These are phyloP conservation scores for Numenius phaeopus DNA, from an alignment of 2,797 vertebrate genomes.

Conservation along the genomic window DNA sequence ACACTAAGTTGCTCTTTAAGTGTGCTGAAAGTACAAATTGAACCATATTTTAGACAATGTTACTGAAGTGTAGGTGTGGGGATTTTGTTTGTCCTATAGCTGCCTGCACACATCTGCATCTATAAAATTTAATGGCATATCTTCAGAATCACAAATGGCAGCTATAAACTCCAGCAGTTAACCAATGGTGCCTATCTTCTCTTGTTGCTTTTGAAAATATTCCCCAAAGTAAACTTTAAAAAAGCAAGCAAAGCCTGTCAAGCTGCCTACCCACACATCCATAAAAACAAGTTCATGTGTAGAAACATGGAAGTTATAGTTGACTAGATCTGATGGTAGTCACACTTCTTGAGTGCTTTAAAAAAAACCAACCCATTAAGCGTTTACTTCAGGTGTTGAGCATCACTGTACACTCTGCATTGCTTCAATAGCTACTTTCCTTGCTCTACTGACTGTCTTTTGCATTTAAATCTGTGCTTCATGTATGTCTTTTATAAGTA, in stretches of 20 bases:
- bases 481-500: background rate
- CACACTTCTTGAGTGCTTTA: background rate
- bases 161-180: background rate
- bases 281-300: background rate
- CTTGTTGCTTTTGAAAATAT: background rate
- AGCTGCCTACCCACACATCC: background rate
- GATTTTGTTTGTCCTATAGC: background rate
- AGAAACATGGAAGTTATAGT: background rate
- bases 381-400: background rate
- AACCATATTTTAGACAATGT: background rate
- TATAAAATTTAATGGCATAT: background rate
- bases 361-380: background rate
- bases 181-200: background rate
- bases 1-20: background rate
- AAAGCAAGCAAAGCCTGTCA: background rate
- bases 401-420: background rate
- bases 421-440: background rate
- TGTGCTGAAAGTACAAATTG: background rate
- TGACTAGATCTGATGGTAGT: background rate
- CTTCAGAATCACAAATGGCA: background rate
- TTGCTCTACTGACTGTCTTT: background rate
- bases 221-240: background rate
- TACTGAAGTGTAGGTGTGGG: background rate
- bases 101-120: background rate
- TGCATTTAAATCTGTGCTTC: background rate